phyloP scores from a whole-genome alignment of 2,797 vertebrate species.

The Sparus aurata region DNA sequence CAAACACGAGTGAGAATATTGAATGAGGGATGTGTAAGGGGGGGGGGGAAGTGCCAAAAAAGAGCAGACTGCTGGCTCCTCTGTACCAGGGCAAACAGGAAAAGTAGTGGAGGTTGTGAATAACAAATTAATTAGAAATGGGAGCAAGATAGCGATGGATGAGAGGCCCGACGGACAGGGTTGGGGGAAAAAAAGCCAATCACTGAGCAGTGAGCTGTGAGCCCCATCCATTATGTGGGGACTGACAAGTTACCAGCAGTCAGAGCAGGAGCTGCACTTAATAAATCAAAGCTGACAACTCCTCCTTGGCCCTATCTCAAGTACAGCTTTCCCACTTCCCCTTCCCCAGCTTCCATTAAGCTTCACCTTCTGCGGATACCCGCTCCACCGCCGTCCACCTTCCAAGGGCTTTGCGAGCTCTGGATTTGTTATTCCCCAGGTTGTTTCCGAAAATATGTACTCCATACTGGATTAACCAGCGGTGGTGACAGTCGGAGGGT shows the following conservation, averaged over 20 bases:
- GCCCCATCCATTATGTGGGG: constrained; percentile 90
- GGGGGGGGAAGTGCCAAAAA: constrained; percentile 39
- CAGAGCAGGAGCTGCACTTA: constrained; percentile 90
- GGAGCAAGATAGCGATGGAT: constrained; percentile 79
- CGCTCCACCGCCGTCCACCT: constrained; percentile 57
- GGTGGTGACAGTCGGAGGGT: constrained; percentile 22
- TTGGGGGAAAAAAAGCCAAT: constrained; percentile 83
- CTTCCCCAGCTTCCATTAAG: constrained; percentile 80
- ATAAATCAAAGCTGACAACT: constrained; percentile 98
- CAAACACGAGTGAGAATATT: constrained; percentile 69
- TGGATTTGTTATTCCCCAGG: constrained; percentile 59
- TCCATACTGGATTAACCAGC: constrained; percentile 39
- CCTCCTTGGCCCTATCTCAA: constrained; percentile 90
- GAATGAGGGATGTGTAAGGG: constrained; percentile 60
- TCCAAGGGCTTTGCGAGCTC: constrained; percentile 64
- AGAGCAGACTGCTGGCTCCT: constrained; percentile 58
- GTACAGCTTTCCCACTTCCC: constrained; percentile 87
- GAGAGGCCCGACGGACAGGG: constrained; percentile 74
- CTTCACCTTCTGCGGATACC: constrained; percentile 77
- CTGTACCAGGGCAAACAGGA: constrained; percentile 68
- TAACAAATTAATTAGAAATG: constrained; percentile 90
- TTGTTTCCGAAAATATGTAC: constrained; percentile 65
- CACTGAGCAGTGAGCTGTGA: constrained; percentile 89
- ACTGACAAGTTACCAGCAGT: constrained; percentile 91
- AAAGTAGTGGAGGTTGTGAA: constrained; percentile 79